Percentiles rank a stretch among this genome's conserved stretches.
phyloP scores from a whole-genome alignment of 2,113 vertebrate genomes.

The Theristicus caerulescens region DNA sequence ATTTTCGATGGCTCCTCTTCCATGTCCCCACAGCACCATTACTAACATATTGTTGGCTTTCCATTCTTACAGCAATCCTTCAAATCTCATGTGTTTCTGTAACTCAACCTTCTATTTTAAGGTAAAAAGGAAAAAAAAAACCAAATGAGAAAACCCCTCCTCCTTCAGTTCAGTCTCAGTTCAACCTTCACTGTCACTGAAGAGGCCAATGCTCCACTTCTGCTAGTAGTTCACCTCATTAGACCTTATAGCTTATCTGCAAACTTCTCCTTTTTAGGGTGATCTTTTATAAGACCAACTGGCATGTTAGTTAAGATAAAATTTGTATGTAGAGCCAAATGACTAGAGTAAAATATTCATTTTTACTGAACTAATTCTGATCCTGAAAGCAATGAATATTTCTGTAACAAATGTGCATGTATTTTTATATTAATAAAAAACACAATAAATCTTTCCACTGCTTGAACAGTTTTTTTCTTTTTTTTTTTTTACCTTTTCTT shows the following conservation, averaged over 20 bases:
- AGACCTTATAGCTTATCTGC: neutral
- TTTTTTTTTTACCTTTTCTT: rapidly evolving
- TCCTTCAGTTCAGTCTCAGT: neutral
- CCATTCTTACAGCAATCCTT: neutral
- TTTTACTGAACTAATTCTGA: conserved; percentile 8
- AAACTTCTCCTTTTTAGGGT: neutral
- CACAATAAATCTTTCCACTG: conserved; percentile 45
- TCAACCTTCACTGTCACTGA: neutral
- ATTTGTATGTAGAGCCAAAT: neutral
- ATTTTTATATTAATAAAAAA: conserved; percentile 20
- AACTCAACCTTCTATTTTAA: neutral
- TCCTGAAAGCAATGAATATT: conserved; percentile 28
- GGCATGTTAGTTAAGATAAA: neutral
- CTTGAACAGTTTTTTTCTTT: neutral
- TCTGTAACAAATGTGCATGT: conserved; percentile 29
- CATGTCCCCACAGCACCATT: neutral
- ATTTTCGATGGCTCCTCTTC: neutral
- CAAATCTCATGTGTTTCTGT: neutral
- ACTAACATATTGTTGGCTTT: neutral
- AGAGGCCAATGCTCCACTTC: neutral
- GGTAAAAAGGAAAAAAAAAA: neutral
- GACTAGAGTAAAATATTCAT: neutral
- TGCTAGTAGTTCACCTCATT: neutral
- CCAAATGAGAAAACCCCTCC: neutral
- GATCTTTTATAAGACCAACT: neutral